Evolutionary conservation across 2,797 vertebrate genomes (phyloP).

Genomic region (Melanotaenia boesemani): DNA sequence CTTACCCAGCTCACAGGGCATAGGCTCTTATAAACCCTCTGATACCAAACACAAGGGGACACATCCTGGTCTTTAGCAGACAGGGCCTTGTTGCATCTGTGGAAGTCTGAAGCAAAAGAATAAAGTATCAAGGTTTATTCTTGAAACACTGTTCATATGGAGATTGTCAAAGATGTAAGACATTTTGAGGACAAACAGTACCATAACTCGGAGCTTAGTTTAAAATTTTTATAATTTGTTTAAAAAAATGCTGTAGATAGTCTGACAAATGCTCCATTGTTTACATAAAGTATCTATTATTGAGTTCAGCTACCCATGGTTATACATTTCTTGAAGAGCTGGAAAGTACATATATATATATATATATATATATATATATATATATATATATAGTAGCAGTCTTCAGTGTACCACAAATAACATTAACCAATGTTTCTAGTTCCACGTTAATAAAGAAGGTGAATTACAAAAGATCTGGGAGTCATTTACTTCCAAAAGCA

Average conservation of each 20-base stretch:
- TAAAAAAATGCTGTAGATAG: not conserved
- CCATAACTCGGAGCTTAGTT: not conserved
- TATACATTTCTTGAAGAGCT: not conserved
- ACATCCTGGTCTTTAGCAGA: slow-evolving; percentile 80
- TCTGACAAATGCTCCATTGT: not conserved
- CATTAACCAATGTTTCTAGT: not conserved
- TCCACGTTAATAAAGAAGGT: not conserved
- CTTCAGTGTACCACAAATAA: not conserved
- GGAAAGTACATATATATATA: not conserved
- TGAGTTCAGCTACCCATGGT: not conserved
- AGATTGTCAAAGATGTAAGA: not conserved
- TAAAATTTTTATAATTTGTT: not conserved
- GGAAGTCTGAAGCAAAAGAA: slow-evolving; percentile 75
- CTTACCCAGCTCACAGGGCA: slow-evolving; percentile 85
- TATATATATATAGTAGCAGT: not conserved
- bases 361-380: too few relatives aligned
- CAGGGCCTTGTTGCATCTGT: slow-evolving; percentile 87
- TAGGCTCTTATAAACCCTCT: slow-evolving; percentile 85
- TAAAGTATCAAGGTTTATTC: not conserved
- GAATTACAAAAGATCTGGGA: not conserved
- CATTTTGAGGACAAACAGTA: not conserved
- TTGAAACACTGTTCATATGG: not conserved
- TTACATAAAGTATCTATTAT: not conserved
- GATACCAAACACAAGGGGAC: slow-evolving; percentile 84
- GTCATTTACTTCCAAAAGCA: not conserved